phyloP scores from a whole-genome alignment of 2,888 invertebrate genomes.

The Erebia palarica region DNA sequence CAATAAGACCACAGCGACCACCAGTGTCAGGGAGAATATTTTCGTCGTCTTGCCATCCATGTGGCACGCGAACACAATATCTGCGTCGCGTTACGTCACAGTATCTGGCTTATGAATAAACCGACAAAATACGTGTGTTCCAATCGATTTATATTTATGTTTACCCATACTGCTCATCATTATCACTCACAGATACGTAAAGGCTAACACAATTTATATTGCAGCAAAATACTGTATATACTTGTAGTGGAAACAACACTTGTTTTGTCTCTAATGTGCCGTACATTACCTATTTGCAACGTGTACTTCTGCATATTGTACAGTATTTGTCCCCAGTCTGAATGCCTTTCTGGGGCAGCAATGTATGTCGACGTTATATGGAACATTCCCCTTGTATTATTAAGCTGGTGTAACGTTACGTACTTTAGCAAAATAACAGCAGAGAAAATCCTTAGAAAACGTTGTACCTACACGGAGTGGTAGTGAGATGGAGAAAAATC shows the following conservation, averaged over 20 bases:
- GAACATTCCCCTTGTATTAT: conserved; percentile 21
- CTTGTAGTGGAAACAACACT: neutral
- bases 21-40: too few species aligned
- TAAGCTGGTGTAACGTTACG: conserved; percentile 17
- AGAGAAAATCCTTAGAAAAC: conserved; percentile 20
- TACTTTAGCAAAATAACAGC: conserved; percentile 8
- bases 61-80: too few species aligned
- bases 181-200: too few species aligned
- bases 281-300: conserved; percentile 22
- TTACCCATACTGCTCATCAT: too few species aligned
- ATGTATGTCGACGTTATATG: conserved; percentile 24
- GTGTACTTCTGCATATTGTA: conserved; percentile 27
- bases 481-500: neutral
- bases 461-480: neutral
- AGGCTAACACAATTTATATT: conserved; percentile 1
- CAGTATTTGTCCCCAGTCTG: conserved; percentile 17
- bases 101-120: too few species aligned
- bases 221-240: conserved; percentile 5
- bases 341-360: conserved; percentile 32
- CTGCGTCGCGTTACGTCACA: too few species aligned
- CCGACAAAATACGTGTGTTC: too few species aligned
- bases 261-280: conserved; percentile 9
- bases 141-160: too few species aligned
- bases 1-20: too few species aligned
- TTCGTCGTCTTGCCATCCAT: too few species aligned